phyloP scores from a whole-genome alignment of 2,888 invertebrate species.

The Xestoiulus laeticollis region DNA sequence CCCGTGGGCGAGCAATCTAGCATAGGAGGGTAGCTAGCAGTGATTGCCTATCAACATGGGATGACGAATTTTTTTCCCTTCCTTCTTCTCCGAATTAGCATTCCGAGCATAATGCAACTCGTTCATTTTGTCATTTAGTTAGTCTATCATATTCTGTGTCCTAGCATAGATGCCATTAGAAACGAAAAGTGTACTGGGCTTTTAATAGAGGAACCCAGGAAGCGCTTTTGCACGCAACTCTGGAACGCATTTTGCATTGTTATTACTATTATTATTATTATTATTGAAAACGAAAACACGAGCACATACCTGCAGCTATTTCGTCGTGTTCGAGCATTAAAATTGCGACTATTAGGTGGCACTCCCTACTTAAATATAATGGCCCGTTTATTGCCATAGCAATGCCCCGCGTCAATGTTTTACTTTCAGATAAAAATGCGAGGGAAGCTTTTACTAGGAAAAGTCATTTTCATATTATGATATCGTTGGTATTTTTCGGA shows the following conservation, averaged over 20 bases:
- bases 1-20: not conserved
- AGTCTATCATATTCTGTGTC: not conserved
- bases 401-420: not conserved
- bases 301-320: not conserved
- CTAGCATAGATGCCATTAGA: not conserved
- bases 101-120: not conserved
- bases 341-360: slow-evolving; percentile 16
- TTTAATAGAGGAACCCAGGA: not conserved
- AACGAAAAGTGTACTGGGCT: not conserved
- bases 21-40: not conserved
- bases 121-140: not conserved
- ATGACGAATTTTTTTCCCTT: not conserved
- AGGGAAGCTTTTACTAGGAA: not conserved
- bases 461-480: not conserved
- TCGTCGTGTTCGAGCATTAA: not conserved
- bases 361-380: slow-evolving; percentile 39
- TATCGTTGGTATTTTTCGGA: not conserved
- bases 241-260: not conserved
- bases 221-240: not conserved
- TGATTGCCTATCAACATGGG: slow-evolving; percentile 12
- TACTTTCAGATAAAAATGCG: not conserved
- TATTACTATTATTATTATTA: not conserved
- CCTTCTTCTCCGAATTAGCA: not conserved
- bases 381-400: slow-evolving; percentile 14
- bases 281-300: not conserved